Evolutionary conservation across 1,140 invertebrate species (phyloP), one percentile per base, ranked within the genome.

Genomic region (Galendromus occidentalis): DNA sequence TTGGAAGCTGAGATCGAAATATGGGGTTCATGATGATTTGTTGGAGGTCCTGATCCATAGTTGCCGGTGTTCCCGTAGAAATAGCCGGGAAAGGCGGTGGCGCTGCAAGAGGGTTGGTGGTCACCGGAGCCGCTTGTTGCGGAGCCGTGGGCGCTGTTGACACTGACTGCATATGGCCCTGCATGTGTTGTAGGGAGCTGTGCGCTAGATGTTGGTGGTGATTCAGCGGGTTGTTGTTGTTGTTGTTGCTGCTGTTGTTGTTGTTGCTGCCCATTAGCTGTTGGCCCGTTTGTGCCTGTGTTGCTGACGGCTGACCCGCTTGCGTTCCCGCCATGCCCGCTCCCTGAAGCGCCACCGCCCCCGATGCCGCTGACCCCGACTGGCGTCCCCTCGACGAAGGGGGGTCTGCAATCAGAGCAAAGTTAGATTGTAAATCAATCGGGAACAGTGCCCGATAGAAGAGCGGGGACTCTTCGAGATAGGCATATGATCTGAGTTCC

Each of bases 1-100:
- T 59, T 59, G 51, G 51, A 59, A 59, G 51, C 51, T 59, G 51
- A 59, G 51, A 59, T 59, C 51, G 51, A 59, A 59, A 59, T 25
- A 59, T 25, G 25, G 51, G 51, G 33, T 59, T 59, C 25, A 29
- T 59, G 25, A 59, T 59, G 51, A 59, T 59, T 59, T 59, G 51
- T 59, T 59, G 51, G 51, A 59, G 33, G 25, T 59, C 51, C 51
- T 59, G 51, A 33, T 59, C 51, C 51, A 59, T 59, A 59, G 51
- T 59, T 59, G 25, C 51, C 33, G 33, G 33, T 33, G 51, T 29
- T 33, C 25, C 51, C 51, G 51, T 59, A 59, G 51, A 59, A 59
- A 59, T 59, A 59, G 51, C 33, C 12, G 51, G 51, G 51, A 59
- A 59, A 17, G 51, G 51, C 14, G 51, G 51, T 33, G 51, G 51